Conservation (phyloP, 64 coral and sea anemone genomes). For the Exaiptasia diaphana region DNA sequence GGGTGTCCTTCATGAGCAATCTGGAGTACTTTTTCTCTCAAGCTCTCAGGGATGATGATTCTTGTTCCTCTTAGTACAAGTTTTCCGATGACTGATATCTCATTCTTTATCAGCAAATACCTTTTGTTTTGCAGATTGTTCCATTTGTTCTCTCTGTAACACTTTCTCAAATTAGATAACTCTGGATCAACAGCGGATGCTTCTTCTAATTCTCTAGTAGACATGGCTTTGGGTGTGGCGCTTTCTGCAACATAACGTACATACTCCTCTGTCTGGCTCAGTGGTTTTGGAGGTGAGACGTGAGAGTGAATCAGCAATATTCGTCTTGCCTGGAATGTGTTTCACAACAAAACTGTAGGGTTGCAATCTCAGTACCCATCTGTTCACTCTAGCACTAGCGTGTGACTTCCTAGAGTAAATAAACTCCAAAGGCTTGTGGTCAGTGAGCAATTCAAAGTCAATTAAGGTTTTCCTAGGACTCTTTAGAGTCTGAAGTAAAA, state of each 20-base stretch:
- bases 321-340: constrained; percentile 5
- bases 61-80: constrained; percentile 33
- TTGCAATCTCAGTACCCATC: constrained; percentile 16
- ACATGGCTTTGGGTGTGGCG: constrained; percentile 25
- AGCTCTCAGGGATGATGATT: constrained; percentile 49
- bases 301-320: constrained; percentile 14
- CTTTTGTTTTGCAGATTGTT: constrained; percentile 9
- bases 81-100: constrained; percentile 12
- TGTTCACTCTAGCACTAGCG: neutral
- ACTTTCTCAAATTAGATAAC: neutral
- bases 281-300: neutral
- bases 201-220: constrained; percentile 15
- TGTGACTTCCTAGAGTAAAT: constrained; percentile 28
- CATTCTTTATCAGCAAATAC: neutral
- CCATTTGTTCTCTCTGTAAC: neutral
- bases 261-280: constrained; percentile 31
- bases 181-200: constrained; percentile 29
- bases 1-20: constrained; percentile 33
- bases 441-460: neutral
- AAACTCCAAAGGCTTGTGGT: constrained; percentile 19
- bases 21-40: constrained; percentile 28
- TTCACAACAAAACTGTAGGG: constrained; percentile 25
- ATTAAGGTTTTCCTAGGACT: no score
- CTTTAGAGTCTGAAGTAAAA: no score
- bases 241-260: constrained; percentile 18